phyloP scores from a whole-genome alignment of 2,113 vertebrate species.

The Syngnathus typhle region DNA sequence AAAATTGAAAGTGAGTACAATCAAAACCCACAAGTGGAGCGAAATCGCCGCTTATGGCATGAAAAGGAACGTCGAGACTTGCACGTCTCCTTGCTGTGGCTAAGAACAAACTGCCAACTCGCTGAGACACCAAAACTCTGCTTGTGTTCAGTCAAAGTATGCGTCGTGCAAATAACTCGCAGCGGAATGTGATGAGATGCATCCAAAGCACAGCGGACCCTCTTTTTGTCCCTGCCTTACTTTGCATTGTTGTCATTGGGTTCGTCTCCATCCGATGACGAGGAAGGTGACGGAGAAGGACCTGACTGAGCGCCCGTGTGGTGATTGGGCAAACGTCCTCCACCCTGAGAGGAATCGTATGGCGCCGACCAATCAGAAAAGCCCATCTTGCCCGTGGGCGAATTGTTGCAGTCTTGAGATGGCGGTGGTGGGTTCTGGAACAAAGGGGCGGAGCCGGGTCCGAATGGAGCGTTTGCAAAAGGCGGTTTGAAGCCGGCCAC shows the following conservation, averaged over 20 bases:
- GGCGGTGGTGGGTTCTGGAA: conserved; percentile 72
- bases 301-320: conserved; percentile 73
- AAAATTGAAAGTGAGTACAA: not conserved
- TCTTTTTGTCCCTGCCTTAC: conserved; percentile 61
- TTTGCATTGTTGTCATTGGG: conserved; percentile 79
- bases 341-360: conserved; percentile 75
- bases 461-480: conserved; percentile 76
- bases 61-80: not conserved
- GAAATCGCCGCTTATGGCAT: not conserved
- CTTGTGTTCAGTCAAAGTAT: conserved; percentile 3
- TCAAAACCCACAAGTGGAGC: not conserved
- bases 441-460: conserved; percentile 71
- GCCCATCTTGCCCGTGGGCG: conserved; percentile 73
- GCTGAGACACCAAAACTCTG: not conserved
- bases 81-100: not conserved
- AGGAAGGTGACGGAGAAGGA: conserved; percentile 80
- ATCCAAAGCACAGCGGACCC: not conserved
- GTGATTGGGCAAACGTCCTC: conserved; percentile 75
- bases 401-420: conserved; percentile 76
- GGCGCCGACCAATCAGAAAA: conserved; percentile 81
- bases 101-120: not conserved
- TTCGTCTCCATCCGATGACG: conserved; percentile 83
- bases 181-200: not conserved
- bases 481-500: conserved; percentile 78
- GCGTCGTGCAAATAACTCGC: not conserved